Evolutionary conservation across 2,113 vertebrate species (phyloP).

Genomic region (Anhinga anhinga): DNA sequence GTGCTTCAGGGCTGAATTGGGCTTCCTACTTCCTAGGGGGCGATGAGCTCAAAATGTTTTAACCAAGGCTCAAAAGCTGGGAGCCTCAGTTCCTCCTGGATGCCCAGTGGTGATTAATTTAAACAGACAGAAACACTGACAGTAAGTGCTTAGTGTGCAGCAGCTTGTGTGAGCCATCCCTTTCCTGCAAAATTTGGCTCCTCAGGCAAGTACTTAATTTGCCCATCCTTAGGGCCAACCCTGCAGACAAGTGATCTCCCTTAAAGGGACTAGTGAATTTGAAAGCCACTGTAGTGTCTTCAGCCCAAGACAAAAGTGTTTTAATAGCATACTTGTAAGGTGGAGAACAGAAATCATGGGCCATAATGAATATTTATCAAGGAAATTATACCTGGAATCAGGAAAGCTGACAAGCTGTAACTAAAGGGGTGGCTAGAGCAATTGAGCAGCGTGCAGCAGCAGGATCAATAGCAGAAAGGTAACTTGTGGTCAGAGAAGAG

Average conservation of each 20-base stretch:
- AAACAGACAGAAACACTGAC: neutral
- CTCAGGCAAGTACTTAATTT: neutral
- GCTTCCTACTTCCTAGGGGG: neutral
- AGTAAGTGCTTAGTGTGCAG: rapidly evolving
- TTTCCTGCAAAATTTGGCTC: neutral
- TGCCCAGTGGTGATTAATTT: neutral
- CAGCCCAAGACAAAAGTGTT: neutral
- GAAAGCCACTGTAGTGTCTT: neutral
- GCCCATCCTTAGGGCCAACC: neutral
- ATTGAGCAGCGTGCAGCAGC: rapidly evolving
- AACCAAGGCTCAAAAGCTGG: neutral
- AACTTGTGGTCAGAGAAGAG: neutral
- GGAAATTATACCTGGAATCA: neutral
- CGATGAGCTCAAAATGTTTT: neutral
- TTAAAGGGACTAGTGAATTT: neutral
- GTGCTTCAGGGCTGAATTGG: neutral
- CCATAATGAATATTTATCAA: neutral
- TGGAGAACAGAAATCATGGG: neutral
- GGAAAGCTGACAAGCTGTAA: neutral
- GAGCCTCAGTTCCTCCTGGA: neutral
- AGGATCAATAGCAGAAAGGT: neutral
- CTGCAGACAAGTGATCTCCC: neutral
- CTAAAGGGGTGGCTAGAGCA: rapidly evolving
- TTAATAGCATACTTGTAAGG: neutral
- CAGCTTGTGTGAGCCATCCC: neutral